phyloP scores from a whole-genome alignment of 2,113 vertebrate species.

The Manacus vitellinus region DNA sequence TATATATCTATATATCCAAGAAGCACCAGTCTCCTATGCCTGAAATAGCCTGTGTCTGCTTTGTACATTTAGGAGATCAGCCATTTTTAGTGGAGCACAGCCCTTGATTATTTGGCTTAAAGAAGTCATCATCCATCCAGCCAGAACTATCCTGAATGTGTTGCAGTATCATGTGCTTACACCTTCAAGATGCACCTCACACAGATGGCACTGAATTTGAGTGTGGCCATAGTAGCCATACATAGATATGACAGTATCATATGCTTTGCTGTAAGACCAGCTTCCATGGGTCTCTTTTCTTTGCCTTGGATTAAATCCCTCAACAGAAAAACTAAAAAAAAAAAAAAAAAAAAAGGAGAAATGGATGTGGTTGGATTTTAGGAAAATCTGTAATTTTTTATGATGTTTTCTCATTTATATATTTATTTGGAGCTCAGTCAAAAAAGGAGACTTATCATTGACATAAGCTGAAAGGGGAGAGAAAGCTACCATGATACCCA shows the following conservation, averaged over 20 bases:
- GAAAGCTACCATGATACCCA: not conserved
- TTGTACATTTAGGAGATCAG: not conserved
- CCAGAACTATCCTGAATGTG: not conserved
- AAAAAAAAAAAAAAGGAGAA: not conserved
- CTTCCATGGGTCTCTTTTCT: not conserved
- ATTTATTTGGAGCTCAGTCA: not conserved
- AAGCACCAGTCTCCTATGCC: constrained; percentile 14
- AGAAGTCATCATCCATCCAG: not conserved
- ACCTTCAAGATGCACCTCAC: not conserved
- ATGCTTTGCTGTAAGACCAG: not conserved
- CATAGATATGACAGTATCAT: not conserved
- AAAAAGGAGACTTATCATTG: not conserved
- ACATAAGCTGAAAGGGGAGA: not conserved
- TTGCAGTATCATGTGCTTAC: not conserved
- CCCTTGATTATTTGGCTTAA: constrained; percentile 26
- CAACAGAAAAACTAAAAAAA: accelerated
- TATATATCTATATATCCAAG: not conserved
- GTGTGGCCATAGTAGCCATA: not conserved
- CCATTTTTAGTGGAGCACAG: not conserved
- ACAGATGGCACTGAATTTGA: not conserved
- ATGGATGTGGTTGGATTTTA: not conserved
- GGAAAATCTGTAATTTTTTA: not conserved
- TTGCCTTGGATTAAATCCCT: not conserved
- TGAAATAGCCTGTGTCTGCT: not conserved
- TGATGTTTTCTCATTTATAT: not conserved